These are phyloP conservation scores for Muscina levida DNA, from an alignment of 2,888 invertebrate species.

Conservation along the genomic window DNA sequence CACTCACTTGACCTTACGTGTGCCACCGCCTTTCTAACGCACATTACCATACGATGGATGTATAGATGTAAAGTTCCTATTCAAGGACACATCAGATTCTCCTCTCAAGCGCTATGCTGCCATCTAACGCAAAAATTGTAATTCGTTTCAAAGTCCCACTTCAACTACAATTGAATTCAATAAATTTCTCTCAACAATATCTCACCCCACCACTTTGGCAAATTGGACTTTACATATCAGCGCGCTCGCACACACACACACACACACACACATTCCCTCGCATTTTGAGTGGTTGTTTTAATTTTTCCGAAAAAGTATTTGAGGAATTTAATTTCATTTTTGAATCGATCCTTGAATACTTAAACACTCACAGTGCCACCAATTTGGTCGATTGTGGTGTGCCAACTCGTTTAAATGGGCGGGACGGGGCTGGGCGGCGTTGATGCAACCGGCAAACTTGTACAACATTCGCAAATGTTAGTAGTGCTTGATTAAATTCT, in stretches of 20 bases:
- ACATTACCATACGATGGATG: too few relatives aligned
- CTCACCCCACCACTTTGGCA: neutral
- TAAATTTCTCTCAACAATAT: conserved; percentile 9
- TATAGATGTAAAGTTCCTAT: too few relatives aligned
- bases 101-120: too few relatives aligned
- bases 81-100: too few relatives aligned
- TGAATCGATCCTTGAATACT: conserved; percentile 11
- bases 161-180: conserved; percentile 22
- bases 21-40: too few relatives aligned
- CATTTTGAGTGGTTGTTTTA: conserved; percentile 20
- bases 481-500: conserved; percentile 52
- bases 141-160: neutral
- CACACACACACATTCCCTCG: neutral
- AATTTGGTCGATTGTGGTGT: neutral
- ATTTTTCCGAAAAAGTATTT: conserved; percentile 20
- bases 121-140: too few relatives aligned
- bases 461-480: conserved; percentile 46
- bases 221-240: conserved; percentile 9
- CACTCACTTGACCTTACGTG: too few relatives aligned
- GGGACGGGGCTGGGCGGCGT: too few relatives aligned
- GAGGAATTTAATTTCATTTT: conserved; percentile 32
- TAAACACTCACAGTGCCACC: conserved; percentile 21
- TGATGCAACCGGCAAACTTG: conserved; percentile 18
- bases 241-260: too few relatives aligned
- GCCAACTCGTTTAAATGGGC: neutral